A percentile compares a stretch with the other conserved stretches of the same genome.
Conservation (phyloP, 2,113 vertebrate species). For the Sylvia atricapilla region DNA sequence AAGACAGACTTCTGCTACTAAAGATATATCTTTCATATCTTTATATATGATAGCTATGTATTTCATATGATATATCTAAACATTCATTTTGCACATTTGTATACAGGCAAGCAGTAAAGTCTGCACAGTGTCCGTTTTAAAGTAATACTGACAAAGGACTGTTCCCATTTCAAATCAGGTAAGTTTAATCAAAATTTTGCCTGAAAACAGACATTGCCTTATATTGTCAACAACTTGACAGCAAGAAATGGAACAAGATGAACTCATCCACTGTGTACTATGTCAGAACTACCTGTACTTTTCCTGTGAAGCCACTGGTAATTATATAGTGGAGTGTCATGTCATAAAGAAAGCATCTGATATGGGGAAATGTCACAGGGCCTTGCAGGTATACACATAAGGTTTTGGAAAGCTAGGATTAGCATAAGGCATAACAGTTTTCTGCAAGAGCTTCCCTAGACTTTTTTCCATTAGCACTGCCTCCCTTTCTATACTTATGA, state of each 20-base stretch:
- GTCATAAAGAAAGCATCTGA: not conserved
- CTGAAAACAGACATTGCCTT: not conserved
- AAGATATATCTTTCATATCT: too few species aligned
- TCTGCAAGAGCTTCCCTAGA: not conserved
- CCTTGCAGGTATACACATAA: not conserved
- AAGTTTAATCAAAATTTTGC: not conserved
- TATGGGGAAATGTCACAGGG: not conserved
- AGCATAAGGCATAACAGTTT: not conserved
- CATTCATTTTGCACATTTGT: not conserved
- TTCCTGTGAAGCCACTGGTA: not conserved
- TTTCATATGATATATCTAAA: not conserved
- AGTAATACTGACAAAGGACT: not conserved
- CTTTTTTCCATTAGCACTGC: not conserved
- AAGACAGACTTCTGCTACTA: not conserved
- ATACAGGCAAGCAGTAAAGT: not conserved
- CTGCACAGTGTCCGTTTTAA: not conserved
- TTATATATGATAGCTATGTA: too few species aligned
- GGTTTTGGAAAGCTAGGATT: not conserved
- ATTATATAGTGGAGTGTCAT: not conserved
- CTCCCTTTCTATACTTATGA: not conserved
- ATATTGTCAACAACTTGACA: not conserved
- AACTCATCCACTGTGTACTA: not conserved
- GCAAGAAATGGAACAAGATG: not conserved
- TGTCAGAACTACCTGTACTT: not conserved
- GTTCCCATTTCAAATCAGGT: not conserved